phyloP scores from a whole-genome alignment of 2,797 vertebrate species.

The Onychomys leucogaster region DNA sequence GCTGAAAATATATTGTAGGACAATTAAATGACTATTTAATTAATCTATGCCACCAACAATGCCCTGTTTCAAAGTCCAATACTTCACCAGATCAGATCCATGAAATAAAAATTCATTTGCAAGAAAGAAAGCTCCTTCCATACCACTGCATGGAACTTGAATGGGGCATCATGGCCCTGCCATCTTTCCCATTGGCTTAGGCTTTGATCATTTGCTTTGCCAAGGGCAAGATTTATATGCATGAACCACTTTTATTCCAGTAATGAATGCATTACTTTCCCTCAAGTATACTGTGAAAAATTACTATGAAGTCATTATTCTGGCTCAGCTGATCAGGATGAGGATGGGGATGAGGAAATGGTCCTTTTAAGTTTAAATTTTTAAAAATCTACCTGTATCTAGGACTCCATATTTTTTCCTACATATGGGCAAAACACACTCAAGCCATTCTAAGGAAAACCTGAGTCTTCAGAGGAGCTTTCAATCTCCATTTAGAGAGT shows the following conservation, averaged over 20 bases:
- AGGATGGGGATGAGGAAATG: conserved; percentile 4
- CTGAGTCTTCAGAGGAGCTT: not conserved
- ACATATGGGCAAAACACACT: not conserved
- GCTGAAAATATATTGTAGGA: conserved; percentile 32
- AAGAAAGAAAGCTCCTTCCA: conserved; percentile 44
- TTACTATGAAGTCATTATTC: conserved; percentile 69
- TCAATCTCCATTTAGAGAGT: not conserved
- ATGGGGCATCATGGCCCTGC: conserved; percentile 29
- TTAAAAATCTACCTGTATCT: not conserved
- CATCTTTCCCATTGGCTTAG: conserved; percentile 60
- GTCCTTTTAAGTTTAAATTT: conserved; percentile 30
- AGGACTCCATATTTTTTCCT: not conserved
- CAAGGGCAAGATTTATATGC: conserved; percentile 69
- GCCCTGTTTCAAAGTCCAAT: conserved; percentile 61
- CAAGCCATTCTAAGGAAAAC: not conserved
- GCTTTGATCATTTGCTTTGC: conserved; percentile 77
- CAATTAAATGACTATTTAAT: conserved; percentile 59
- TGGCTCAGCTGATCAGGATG: conserved; percentile 2
- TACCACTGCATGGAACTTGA: conserved; percentile 39
- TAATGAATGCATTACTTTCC: conserved; percentile 76
- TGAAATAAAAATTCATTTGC: conserved; percentile 69
- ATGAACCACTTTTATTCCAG: conserved; percentile 68
- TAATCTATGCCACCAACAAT: conserved; percentile 60
- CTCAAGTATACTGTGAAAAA: conserved; percentile 69
- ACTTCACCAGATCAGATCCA: conserved; percentile 42